Evolutionary conservation across 1,140 invertebrate species (phyloP).

Genomic region (Heliconius nattereri): DNA sequence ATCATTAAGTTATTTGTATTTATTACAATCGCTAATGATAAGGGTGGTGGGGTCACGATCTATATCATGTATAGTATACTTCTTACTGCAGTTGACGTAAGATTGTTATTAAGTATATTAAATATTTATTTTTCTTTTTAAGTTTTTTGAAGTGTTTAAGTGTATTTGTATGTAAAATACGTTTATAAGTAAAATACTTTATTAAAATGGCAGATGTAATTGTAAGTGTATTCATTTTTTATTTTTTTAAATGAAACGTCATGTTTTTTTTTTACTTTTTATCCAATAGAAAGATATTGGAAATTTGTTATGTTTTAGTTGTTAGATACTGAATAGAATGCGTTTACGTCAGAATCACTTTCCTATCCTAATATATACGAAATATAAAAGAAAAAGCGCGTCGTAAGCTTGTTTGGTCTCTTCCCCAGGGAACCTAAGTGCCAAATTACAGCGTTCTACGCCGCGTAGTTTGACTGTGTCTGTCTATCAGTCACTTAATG

Average conservation of each 20-base stretch:
- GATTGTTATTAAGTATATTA: not conserved
- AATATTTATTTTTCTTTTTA: constrained; percentile 5
- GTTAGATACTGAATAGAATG: not conserved
- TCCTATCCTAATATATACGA: no score
- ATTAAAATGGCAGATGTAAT: constrained; percentile 46
- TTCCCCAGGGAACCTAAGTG: no score
- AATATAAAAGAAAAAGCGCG: no score
- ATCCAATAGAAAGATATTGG: not conserved
- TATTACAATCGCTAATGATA: constrained; percentile 42
- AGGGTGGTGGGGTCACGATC: constrained; percentile 41
- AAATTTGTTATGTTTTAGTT: not conserved
- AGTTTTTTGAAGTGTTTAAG: not conserved
- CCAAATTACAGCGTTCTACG: no score
- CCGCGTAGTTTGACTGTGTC: no score
- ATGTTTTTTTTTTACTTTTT: not conserved
- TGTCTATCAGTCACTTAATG: no score
- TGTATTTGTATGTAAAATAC: no score
- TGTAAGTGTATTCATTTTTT: constrained; percentile 40
- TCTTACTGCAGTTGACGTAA: constrained; percentile 12
- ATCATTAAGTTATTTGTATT: constrained; percentile 39
- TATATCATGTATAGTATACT: constrained; percentile 6
- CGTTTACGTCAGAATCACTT: no score
- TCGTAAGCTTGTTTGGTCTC: no score
- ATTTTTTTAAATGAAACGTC: not conserved
- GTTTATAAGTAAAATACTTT: constrained; percentile 8